Evolutionary conservation across 2,797 vertebrate genomes (phyloP).

Genomic region (Nasua narica): DNA sequence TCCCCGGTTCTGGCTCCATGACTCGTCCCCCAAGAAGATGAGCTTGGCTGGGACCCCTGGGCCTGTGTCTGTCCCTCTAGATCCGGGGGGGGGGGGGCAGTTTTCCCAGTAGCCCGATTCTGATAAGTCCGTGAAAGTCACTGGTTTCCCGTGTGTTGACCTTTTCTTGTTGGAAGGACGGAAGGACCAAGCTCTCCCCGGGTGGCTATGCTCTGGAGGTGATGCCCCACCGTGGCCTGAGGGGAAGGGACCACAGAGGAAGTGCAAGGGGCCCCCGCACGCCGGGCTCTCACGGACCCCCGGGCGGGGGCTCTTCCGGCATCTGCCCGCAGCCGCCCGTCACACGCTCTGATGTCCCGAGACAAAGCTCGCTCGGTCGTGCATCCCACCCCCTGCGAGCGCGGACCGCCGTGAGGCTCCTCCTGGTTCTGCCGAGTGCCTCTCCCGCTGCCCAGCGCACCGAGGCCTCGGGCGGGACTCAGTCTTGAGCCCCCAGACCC

Average conservation of each 20-base stretch:
- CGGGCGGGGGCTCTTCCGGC: neutral
- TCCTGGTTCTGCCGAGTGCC: neutral
- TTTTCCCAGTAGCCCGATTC: neutral
- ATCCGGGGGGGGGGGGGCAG: neutral
- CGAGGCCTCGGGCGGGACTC: accelerated
- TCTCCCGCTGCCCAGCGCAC: neutral
- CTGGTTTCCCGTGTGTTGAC: no score
- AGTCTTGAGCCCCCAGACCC: neutral
- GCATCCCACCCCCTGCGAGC: no score
- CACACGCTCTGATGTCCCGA: accelerated
- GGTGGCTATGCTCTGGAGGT: no score
- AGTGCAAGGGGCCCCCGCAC: neutral
- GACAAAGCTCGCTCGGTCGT: no score
- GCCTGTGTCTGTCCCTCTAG: no score
- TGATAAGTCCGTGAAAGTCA: neutral
- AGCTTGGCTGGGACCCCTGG: neutral
- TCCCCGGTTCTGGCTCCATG: neutral
- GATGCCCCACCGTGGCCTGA: accelerated
- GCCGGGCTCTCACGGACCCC: neutral
- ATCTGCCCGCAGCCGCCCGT: no score
- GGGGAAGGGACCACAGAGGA: neutral
- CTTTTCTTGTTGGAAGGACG: neutral
- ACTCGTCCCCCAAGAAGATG: neutral
- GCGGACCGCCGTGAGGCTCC: no score
- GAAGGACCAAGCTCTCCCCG: neutral